Percentiles rank a stretch among this genome's conserved stretches.
These are phyloP conservation scores for Magallana nippona DNA, from an alignment of 2,888 invertebrate genomes.

Conservation along the genomic window DNA sequence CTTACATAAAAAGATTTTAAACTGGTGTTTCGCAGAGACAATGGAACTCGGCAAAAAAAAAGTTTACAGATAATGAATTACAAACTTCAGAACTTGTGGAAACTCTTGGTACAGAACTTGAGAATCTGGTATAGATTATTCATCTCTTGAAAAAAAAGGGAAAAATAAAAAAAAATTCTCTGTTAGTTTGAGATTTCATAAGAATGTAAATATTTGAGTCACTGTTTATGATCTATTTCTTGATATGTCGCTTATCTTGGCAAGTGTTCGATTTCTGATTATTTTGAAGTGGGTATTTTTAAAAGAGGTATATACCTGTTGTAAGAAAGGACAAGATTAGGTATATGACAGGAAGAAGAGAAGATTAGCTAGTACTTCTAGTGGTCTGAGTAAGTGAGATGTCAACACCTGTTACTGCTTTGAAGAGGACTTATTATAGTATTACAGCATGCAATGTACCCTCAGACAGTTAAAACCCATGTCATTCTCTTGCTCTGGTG, in stretches of 20 bases:
- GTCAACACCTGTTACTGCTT: slow-evolving; percentile 23
- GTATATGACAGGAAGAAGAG: not conserved
- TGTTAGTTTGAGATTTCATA: not conserved
- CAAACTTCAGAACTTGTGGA: not conserved
- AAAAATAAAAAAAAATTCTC: not conserved
- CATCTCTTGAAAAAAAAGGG: not conserved
- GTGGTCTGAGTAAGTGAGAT: slow-evolving; percentile 4
- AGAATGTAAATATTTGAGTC: not conserved
- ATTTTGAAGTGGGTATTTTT: not conserved
- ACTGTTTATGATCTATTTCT: slow-evolving; percentile 12
- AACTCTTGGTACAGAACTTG: not conserved
- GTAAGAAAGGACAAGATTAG: not conserved
- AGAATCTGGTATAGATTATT: not conserved
- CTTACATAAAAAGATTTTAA: not conserved
- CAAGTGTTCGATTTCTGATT: slow-evolving; percentile 19
- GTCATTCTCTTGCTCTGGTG: not conserved
- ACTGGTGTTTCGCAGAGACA: not conserved
- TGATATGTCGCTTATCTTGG: not conserved
- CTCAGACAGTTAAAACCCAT: slow-evolving; percentile 16
- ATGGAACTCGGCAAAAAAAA: not conserved
- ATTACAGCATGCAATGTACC: not conserved
- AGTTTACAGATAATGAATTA: not conserved
- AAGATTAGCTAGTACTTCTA: not conserved
- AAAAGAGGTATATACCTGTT: not conserved
- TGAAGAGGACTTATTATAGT: not conserved